Conservation (phyloP, 2,888 invertebrate genomes). For the Ophioninae sp. region DNA sequence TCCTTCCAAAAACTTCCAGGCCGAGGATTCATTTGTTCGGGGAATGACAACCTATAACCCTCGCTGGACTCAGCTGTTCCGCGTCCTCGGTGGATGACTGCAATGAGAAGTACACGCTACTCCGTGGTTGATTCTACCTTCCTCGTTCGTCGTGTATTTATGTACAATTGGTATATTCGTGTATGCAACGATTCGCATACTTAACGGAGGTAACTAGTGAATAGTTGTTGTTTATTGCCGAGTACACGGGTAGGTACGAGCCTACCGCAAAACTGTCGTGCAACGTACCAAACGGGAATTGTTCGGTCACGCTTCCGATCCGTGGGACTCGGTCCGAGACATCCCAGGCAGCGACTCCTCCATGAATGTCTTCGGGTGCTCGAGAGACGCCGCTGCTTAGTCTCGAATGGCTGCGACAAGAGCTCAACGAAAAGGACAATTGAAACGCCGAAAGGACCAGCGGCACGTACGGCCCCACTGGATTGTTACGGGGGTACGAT, state of each 20-base stretch:
- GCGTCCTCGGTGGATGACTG: constrained; percentile 42
- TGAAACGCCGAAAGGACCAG: constrained; percentile 11
- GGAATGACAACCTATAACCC: constrained; percentile 62
- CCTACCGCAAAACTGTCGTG: constrained; percentile 42
- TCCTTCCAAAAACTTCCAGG: constrained; percentile 25
- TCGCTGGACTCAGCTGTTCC: constrained; percentile 62
- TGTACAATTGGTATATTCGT: constrained; percentile 21
- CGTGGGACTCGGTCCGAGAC: constrained; percentile 66
- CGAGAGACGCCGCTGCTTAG: background rate
- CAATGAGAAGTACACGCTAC: constrained; percentile 22
- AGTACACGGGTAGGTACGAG: constrained; percentile 22
- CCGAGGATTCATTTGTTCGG: constrained; percentile 55
- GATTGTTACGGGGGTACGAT: constrained; percentile 23
- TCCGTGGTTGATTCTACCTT: background rate
- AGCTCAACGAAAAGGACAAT: constrained; percentile 25
- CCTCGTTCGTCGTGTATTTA: constrained; percentile 15
- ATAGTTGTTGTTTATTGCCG: constrained; percentile 38
- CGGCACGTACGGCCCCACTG: background rate
- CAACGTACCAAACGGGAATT: constrained; percentile 64
- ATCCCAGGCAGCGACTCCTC: constrained; percentile 23
- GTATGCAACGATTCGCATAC: constrained; percentile 25
- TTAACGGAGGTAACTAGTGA: constrained; percentile 32
- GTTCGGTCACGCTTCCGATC: constrained; percentile 70
- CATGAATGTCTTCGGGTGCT: constrained; percentile 39
- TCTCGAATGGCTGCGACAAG: constrained; percentile 33